phyloP scores from a whole-genome alignment of 2,888 invertebrate genomes.

The Napeogenes sylphis region DNA sequence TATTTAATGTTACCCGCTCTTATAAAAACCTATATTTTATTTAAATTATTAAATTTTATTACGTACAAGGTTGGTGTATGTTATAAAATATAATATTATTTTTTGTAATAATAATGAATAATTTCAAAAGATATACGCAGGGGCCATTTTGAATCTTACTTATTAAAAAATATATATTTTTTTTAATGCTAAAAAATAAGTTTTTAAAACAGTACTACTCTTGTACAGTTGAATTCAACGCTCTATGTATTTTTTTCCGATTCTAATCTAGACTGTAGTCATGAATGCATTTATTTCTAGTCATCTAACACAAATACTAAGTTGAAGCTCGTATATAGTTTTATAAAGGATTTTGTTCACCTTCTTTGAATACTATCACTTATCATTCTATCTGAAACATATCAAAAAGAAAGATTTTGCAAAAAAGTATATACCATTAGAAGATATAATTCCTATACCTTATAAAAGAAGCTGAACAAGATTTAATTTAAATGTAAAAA shows the following conservation, averaged over 20 bases:
- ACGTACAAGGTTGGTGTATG: constrained; percentile 8
- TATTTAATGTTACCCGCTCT: neutral
- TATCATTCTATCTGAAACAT: constrained; percentile 44
- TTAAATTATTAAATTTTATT: constrained; percentile 6
- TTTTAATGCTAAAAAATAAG: neutral
- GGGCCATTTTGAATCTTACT: constrained; percentile 18
- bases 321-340: neutral
- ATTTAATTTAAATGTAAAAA: constrained; percentile 35
- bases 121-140: constrained; percentile 10
- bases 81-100: neutral
- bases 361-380: constrained; percentile 38
- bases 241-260: too few species aligned
- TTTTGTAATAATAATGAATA: neutral
- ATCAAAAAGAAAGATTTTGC: constrained; percentile 39
- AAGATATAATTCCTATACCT: neutral
- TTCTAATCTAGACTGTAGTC: neutral
- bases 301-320: constrained; percentile 6
- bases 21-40: neutral
- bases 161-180: neutral
- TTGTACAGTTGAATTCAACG: neutral
- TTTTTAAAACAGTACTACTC: neutral
- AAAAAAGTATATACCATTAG: constrained; percentile 17
- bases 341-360: constrained; percentile 46
- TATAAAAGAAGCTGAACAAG: constrained; percentile 46
- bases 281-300: constrained; percentile 16